Evolutionary conservation across 2,797 vertebrate species (phyloP), one percentile per base, ranked within the genome.

Genomic region (Poliocrania exsul): DNA sequence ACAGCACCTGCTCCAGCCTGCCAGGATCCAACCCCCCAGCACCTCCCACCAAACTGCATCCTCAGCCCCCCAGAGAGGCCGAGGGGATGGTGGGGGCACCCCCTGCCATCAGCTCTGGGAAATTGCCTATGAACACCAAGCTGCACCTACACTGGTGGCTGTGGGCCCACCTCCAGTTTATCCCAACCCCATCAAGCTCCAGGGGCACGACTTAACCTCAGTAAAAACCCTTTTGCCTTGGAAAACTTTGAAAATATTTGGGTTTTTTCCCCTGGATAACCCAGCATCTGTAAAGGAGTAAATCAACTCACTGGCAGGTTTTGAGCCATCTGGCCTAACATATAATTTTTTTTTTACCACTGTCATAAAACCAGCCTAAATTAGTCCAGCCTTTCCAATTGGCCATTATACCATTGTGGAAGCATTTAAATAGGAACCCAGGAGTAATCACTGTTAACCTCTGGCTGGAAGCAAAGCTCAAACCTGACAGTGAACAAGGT

Each of bases 71-170:
- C 29, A 21, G n/a, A 16, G 7, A 6, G 25, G 24, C 38, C 16
- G n/a, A 28, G 38, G 17, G 17, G 38, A 20, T 25, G 40, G 9
- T 15, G 31, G 18, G 11, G 16, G 19, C 40, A 8, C 10, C 60
- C 29, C 10, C 13, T 26, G 29, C 60, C 29, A 31, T 5, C 3
- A 4, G 8, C 31, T 66, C 28, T 26, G 29, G 47, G 51, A 64
- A 33, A 64, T 42, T 0, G 5, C 46, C 6, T 0, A 0, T 1
- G 12, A 50, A 19, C 49, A 33, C 7, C 33, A 25, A 6, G 21
- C 21, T 69, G 47, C 7, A 5, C 4, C 40, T 49, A 0, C 15
- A 20, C 28, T 4, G 13, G 2, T 6, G 18, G 0, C 4, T 7
- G 11, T 1, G 5, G 33, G 18, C 38, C 19, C 15, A 20, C 8